Evolutionary conservation across 2,797 vertebrate genomes (phyloP).

Genomic region (Columba guinea): DNA sequence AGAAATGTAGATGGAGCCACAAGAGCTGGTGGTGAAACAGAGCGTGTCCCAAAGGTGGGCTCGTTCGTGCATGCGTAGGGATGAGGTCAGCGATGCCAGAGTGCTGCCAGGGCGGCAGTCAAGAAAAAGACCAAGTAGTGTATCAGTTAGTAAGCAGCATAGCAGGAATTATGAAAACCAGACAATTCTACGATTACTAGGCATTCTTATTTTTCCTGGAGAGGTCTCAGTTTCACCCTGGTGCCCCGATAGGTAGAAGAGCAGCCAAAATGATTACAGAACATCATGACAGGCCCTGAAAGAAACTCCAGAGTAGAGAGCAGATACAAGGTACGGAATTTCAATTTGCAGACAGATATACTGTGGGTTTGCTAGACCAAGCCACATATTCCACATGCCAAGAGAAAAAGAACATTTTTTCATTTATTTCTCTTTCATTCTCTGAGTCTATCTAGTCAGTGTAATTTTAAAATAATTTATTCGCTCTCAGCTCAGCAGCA

Average conservation of each 20-base stretch:
- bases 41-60: accelerated
- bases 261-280: background rate
- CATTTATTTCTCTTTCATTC: background rate
- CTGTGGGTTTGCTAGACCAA: background rate
- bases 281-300: background rate
- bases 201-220: background rate
- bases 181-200: background rate
- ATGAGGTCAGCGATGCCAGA: background rate
- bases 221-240: background rate
- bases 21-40: background rate
- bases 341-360: background rate
- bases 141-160: background rate
- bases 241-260: background rate
- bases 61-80: background rate
- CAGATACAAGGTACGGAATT: background rate
- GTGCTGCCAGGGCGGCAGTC: background rate
- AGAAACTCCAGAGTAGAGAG: background rate
- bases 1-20: background rate
- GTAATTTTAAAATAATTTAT: slow-evolving; percentile 50
- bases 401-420: background rate
- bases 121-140: background rate
- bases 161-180: background rate
- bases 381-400: background rate
- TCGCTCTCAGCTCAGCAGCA: background rate
- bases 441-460: background rate